These are phyloP conservation scores for Blennius ocellaris DNA, from an alignment of 2,113 vertebrate genomes.

Conservation along the genomic window DNA sequence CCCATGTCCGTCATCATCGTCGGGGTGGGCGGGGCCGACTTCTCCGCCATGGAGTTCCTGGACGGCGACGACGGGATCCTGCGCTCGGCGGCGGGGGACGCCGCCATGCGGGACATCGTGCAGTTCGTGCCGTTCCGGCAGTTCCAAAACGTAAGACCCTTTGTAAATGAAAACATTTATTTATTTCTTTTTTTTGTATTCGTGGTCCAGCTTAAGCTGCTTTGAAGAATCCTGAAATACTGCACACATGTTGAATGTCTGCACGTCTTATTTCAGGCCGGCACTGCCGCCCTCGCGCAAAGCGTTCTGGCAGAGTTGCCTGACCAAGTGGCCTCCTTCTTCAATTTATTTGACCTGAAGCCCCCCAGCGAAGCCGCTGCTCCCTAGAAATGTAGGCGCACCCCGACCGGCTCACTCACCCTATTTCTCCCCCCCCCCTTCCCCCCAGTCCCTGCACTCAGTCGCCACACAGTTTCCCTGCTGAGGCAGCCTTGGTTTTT, in stretches of 20 bases:
- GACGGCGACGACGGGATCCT: slow-evolving; percentile 90
- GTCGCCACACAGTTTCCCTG: slow-evolving; percentile 40
- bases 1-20: slow-evolving; percentile 97
- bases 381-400: slow-evolving; percentile 77
- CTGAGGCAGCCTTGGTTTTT: neutral
- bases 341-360: slow-evolving; percentile 91
- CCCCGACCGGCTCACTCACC: neutral
- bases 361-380: slow-evolving; percentile 85
- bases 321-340: slow-evolving; percentile 95
- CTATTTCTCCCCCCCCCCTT: slow-evolving; percentile 76
- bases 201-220: neutral
- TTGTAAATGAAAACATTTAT: no score
- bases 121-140: slow-evolving; percentile 97
- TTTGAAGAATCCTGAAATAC: neutral
- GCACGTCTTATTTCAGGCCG: slow-evolving; percentile 80
- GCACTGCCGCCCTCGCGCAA: slow-evolving; percentile 90
- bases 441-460: neutral
- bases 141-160: slow-evolving; percentile 92
- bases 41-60: slow-evolving; percentile 94
- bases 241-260: slow-evolving; percentile 50
- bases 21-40: slow-evolving; percentile 94
- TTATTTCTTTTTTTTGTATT: no score
- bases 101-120: slow-evolving; percentile 92
- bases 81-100: slow-evolving; percentile 84
- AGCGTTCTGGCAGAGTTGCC: slow-evolving; percentile 96